phyloP scores from a whole-genome alignment of 2,797 vertebrate species.

The Sorex maritimensis region DNA sequence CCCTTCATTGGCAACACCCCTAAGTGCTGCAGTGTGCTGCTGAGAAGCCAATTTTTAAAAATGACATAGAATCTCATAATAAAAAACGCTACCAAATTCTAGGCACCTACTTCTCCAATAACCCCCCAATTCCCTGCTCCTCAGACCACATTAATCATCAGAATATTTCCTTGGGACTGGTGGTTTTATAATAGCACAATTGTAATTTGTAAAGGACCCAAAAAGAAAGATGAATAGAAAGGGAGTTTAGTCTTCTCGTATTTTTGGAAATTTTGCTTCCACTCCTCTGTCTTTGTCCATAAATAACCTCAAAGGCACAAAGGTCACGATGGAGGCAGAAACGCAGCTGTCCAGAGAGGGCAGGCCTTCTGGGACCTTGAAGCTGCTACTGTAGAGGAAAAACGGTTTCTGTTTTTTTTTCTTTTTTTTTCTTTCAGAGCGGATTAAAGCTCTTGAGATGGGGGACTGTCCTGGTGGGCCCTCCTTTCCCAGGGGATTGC shows the following conservation, averaged over 20 bases:
- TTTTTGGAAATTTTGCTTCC: constrained; percentile 39
- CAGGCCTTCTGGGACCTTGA: not conserved
- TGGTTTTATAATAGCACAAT: constrained; percentile 42
- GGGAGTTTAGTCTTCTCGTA: constrained; percentile 10
- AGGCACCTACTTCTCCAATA: constrained; percentile 12
- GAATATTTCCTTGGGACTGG: constrained; percentile 27
- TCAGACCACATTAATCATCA: constrained; percentile 26
- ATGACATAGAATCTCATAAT: not conserved
- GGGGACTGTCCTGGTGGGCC: not conserved
- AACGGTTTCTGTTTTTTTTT: not conserved
- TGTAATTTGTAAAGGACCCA: constrained; percentile 29
- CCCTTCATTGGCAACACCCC: constrained; percentile 25
- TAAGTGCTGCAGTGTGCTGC: not conserved
- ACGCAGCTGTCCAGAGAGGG: not conserved
- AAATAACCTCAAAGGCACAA: not conserved
- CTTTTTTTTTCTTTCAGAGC: constrained; percentile 5
- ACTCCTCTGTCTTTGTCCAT: not conserved
- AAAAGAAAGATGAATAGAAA: constrained; percentile 24
- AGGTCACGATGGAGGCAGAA: not conserved
- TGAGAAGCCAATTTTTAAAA: not conserved
- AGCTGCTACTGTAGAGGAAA: not conserved
- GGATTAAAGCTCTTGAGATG: not conserved
- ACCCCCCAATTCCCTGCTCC: constrained; percentile 4
- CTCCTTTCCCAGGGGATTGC: not conserved
- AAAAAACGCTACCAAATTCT: constrained; percentile 46